Base-by-base conservation (phyloP, 2,797 vertebrate species). In the Benthosema pterotum region DNA sequence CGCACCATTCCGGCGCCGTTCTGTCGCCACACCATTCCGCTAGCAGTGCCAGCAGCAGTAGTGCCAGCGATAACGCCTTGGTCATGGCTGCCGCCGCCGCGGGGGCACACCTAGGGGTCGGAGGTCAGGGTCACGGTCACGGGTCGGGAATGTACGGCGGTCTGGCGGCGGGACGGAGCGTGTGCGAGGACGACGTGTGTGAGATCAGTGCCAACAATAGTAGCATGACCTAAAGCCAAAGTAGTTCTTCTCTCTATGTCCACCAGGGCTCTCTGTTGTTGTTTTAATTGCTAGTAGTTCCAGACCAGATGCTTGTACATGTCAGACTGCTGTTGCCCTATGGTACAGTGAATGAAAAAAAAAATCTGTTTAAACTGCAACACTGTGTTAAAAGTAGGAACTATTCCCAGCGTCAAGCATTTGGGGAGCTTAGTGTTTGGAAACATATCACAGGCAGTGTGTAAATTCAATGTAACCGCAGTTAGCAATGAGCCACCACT, bases 131-230 rank as follows among this genome's bases (percentile, higher is more conserved):
- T 71, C 78, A 83, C 25, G 71, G 77, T 71, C 78, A 83, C 25
- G 84, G 86, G 0, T 72, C 89, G 0, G 83, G 80, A 7, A 71
- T 89, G 90, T 94, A 95, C n/a, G 93, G 93, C 0, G 74, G 77
- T 57, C 81, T 94, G 0, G 88, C 90, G 0, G 72, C 94, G 15
- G 83, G 77, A 0, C 75, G 79, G 7, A 32, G 66, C 0, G 75
- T 67, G 53, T 90, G 92, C 48, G 80, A 75, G 0, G 89, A 91
- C 11, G 89, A 91, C 1, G 79, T 84, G 68, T 90, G 90, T 54
- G 91, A 93, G 66, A 89, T 88, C 19, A 16, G 83, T 47, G 83
- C 82, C 15, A 83, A 87, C 0, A 90, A 91, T 12, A 83, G 81
- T 15, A 89, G 90, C 16, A 83, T 91, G 69, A 90, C 90, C 63